These are phyloP conservation scores for Discoglossus pictus DNA, from an alignment of 2,797 vertebrate species.

Conservation along the genomic window DNA sequence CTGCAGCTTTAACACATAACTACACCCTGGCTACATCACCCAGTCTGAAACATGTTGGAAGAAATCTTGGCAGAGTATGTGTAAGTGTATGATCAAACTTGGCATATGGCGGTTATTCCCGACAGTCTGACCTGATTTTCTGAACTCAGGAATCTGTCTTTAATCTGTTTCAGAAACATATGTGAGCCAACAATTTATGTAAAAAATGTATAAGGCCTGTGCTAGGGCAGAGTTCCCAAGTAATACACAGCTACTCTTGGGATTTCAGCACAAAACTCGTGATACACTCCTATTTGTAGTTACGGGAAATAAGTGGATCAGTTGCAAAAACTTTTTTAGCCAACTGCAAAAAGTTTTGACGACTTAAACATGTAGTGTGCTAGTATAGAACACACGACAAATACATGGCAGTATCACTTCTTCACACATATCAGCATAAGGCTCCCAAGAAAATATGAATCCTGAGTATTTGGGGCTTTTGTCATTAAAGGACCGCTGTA, in stretches of 20 bases:
- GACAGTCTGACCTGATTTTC: slow-evolving; percentile 62
- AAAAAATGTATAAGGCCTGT: slow-evolving; percentile 54
- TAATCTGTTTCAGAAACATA: slow-evolving; percentile 55
- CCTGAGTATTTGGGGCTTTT: too few relatives aligned
- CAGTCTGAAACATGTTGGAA: not conserved
- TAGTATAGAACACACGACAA: too few relatives aligned
- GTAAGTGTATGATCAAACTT: not conserved
- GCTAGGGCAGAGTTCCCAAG: slow-evolving; percentile 13
- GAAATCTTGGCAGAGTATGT: not conserved
- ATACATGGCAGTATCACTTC: too few relatives aligned
- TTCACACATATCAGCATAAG: too few relatives aligned
- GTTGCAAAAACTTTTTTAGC: not conserved
- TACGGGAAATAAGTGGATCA: not conserved
- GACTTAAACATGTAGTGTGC: too few relatives aligned
- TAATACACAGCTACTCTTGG: not conserved
- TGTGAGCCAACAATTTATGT: slow-evolving; percentile 39
- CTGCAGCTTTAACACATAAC: not conserved
- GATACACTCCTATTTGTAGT: not conserved
- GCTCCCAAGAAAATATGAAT: too few relatives aligned
- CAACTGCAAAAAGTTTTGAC: not conserved
- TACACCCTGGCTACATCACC: not conserved
- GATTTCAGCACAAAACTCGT: too few relatives aligned
- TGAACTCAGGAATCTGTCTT: slow-evolving; percentile 57
- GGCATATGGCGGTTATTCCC: slow-evolving; percentile 27
- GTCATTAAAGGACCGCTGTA: too few relatives aligned